phyloP scores from a whole-genome alignment of 2,113 vertebrate species.

The Rhynchomys soricoides region DNA sequence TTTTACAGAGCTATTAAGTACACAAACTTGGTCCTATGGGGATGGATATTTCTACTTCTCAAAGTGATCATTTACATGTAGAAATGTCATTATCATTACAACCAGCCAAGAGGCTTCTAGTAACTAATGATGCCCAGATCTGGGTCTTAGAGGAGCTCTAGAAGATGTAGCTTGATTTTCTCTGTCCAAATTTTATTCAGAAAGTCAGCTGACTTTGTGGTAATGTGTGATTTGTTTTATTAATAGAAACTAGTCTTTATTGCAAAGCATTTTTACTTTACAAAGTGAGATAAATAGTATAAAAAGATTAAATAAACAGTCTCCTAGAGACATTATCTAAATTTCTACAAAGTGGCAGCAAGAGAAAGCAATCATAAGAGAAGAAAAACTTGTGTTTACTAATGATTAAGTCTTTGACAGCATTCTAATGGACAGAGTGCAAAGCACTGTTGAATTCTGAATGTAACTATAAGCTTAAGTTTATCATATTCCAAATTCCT shows the following conservation, averaged over 20 bases:
- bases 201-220: neutral
- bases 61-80: conserved; percentile 31
- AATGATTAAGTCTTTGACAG: neutral
- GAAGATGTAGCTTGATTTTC: conserved; percentile 31
- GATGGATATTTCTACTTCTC: neutral
- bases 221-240: conserved; percentile 18
- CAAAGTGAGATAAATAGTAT: neutral
- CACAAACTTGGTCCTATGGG: neutral
- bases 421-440: neutral
- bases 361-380: neutral
- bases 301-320: neutral
- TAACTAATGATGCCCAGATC: conserved; percentile 27
- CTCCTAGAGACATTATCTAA: neutral
- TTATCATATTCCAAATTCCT: neutral
- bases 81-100: conserved; percentile 39
- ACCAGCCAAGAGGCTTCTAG: conserved; percentile 39
- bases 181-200: conserved; percentile 48
- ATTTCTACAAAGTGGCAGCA: neutral
- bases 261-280: neutral
- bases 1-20: neutral
- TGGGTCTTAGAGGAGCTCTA: neutral
- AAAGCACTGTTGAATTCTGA: neutral
- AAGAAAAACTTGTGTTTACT: neutral
- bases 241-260: conserved; percentile 37
- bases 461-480: neutral